Evolutionary conservation across 2,797 vertebrate species (phyloP), one percentile per base, ranked within the genome.

Genomic region (Columba guinea): DNA sequence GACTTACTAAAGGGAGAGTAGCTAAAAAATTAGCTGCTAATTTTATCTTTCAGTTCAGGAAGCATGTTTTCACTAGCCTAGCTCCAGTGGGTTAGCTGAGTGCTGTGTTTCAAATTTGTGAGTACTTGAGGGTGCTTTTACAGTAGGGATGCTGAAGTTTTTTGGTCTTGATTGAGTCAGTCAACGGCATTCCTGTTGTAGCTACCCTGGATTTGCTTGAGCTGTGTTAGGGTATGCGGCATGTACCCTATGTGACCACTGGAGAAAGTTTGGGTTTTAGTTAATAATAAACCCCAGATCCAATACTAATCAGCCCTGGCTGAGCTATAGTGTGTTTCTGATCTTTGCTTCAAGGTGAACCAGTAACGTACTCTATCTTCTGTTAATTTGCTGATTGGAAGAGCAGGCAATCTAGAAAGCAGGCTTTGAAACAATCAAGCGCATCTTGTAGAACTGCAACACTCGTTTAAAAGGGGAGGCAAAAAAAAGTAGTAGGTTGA

Each of bases 231-330:
- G 90, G 93, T 88, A 96, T 96, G 87, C 16, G 19, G 48, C 20
- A 8, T 62, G 87, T 77, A 84, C 94, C 32, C 75, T 69, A 67
- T 89, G 83, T 92, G 93, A 93, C 94, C 87, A 96, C 93, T 74
- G 96, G 79, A 95, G 90, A 96, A 95, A 87, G 93, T 95, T 89
- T 90, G 92, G 71, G 67, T 83, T 95, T 91, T 73, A 67, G 97
- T 98, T 98, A 98, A 97, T 98, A 87, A 98, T 98, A 97, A 98
- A 97, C 97, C 82, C 87, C 64, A 92, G 85, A 93, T 96, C 97
- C 97, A 97, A 93, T 93, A 97, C 79, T 96, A 94, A 94, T 90
- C 94, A 87, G 90, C 93, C 89, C 90, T 88, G 75, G 34, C 76
- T 80, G 87, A 92, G 91, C 89, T 96, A 11, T 78, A 80, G 75